These are phyloP conservation scores for Gortyna flavago DNA, from an alignment of 2,888 invertebrate species.

Conservation along the genomic window DNA sequence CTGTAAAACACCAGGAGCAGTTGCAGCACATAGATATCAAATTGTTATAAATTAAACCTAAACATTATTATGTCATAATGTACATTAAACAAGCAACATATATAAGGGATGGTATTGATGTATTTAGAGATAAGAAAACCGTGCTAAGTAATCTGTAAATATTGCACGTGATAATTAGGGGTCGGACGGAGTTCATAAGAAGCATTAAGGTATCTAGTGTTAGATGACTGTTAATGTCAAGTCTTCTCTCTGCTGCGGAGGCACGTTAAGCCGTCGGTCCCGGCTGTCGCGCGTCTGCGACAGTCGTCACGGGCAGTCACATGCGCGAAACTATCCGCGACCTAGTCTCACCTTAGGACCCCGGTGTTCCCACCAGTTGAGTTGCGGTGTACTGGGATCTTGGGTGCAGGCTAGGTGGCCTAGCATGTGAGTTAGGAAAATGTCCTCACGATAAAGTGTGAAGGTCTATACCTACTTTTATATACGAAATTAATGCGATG, in stretches of 20 bases:
- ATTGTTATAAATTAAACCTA: no score
- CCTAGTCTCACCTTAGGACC: slow-evolving; percentile 15
- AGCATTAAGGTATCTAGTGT: background rate
- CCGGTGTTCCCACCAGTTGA: slow-evolving; percentile 11
- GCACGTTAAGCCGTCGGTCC: slow-evolving; percentile 40
- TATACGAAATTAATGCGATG: background rate
- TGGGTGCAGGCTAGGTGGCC: slow-evolving; percentile 3
- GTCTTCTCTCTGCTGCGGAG: slow-evolving; percentile 38
- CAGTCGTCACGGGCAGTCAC: slow-evolving; percentile 35
- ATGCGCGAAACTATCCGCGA: slow-evolving; percentile 12
- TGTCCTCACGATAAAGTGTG: background rate
- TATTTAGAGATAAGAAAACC: slow-evolving; percentile 3
- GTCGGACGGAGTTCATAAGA: background rate
- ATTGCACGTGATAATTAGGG: background rate
- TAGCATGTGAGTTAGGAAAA: slow-evolving; percentile 26
- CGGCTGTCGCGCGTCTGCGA: slow-evolving; percentile 22
- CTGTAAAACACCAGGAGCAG: background rate
- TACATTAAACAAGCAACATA: background rate
- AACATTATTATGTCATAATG: background rate
- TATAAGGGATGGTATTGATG: background rate
- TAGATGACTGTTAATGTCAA: background rate
- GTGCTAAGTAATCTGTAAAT: slow-evolving; percentile 10
- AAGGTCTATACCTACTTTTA: background rate
- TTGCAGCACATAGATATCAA: background rate
- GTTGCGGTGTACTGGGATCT: slow-evolving; percentile 1